Evolutionary conservation across 2,797 vertebrate genomes (phyloP), one percentile per base, ranked within the genome.

Genomic region (Semotilus atromaculatus): DNA sequence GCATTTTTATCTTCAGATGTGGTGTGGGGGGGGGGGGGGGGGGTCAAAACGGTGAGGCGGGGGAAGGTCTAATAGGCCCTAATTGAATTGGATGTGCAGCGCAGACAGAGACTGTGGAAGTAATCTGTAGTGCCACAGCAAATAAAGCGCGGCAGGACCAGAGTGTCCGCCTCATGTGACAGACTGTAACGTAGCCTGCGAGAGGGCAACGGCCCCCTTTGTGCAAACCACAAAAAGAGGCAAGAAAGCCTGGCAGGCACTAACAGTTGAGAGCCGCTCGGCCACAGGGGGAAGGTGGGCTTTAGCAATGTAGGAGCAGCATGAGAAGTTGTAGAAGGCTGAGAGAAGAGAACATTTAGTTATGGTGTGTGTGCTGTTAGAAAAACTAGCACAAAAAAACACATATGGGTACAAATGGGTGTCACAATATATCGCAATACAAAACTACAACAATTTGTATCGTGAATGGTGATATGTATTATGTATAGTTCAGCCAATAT

Each of bases 81-180:
- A 95, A 96, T 95, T 96, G 94, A 95, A 94, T 93, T 95, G 93
- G 94, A 95, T 94, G 93, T 95, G 93, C 93, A 92, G 94, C 93
- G 94, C 93, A 95, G 94, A 94, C 94, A 91, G 93, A 94, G 94
- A 93, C 93, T 89, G 92, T 94, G 94, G 94, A 95, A 94, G 93
- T 95, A 95, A 96, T 95, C 91, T 90, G 93, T 94, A 94, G 94
- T 95, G 94, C 95, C 95, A 95, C 93, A 95, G 93, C 90, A 95
- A 93, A 95, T 95, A 95, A 95, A 91, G 92, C 90, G 60, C 81
- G 90, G 91, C 90, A 45, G 88, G 92, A 89, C 91, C 90, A 93
- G 95, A 95, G 94, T 95, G 95, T 95, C 92, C 82, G 92, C 93
- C 93, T 95, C 93, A 93, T 95, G 93, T 93, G 93, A 92, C 90